phyloP scores from a whole-genome alignment of 2,797 vertebrate genomes.

The Pygocentrus nattereri region DNA sequence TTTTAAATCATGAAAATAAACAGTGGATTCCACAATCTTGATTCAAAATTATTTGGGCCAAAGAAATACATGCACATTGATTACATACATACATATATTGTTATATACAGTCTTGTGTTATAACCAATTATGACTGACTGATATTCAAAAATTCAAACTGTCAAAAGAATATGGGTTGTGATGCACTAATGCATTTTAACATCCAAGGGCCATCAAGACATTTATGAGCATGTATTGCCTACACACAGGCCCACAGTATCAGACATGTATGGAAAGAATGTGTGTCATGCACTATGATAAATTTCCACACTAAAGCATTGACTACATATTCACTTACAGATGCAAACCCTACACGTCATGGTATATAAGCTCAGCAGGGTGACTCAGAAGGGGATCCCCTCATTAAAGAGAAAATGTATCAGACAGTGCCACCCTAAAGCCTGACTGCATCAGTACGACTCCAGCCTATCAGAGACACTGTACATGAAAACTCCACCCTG shows the following conservation, averaged over 20 bases:
- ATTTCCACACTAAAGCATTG: neutral
- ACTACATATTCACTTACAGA: neutral
- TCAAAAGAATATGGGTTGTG: no score
- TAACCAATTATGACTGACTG: no score
- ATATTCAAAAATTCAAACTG: no score
- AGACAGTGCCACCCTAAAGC: neutral
- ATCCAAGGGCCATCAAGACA: neutral
- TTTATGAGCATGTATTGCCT: neutral
- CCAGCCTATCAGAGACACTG: neutral
- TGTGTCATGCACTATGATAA: neutral
- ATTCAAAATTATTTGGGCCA: no score
- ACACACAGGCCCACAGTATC: neutral
- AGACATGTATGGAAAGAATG: neutral
- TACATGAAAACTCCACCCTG: neutral
- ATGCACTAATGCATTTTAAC: no score
- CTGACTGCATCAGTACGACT: neutral
- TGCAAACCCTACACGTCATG: neutral
- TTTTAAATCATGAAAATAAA: no score
- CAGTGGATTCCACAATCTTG: neutral
- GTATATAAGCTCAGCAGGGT: neutral
- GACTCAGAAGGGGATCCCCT: neutral
- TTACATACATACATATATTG: no score
- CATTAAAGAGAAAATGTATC: neutral
- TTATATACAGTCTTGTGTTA: no score
- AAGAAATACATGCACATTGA: no score